phyloP scores from a whole-genome alignment of 1,140 invertebrate species.

The Panagrolaimus sp. region DNA sequence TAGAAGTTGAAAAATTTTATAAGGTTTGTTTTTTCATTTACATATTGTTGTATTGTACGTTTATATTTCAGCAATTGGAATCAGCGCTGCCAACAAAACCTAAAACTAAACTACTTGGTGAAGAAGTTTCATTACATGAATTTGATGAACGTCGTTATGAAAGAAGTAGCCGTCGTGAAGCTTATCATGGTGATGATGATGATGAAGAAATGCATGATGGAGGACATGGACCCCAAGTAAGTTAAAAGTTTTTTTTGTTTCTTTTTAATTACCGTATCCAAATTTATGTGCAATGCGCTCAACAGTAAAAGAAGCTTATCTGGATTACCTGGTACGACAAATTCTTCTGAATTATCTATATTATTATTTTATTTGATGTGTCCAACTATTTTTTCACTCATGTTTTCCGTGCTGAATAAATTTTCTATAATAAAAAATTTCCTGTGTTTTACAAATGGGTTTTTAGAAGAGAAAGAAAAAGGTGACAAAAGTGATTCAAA shows the following conservation, averaged over 20 bases:
- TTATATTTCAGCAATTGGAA: conserved; percentile 35
- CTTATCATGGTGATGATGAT: conserved; percentile 38
- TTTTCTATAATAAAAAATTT: too few species aligned
- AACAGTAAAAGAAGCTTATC: too few species aligned
- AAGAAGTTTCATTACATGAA: conserved; percentile 39
- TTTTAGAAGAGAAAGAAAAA: too few species aligned
- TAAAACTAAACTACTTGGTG: conserved; percentile 25
- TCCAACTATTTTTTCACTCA: too few species aligned
- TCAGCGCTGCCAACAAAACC: conserved; percentile 32
- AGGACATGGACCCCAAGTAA: conserved; percentile 28
- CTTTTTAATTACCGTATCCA: too few species aligned
- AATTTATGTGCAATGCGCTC: conserved; percentile 36
- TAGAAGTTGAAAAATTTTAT: conserved; percentile 65
- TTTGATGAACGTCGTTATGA: conserved; percentile 37
- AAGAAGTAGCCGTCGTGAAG: conserved; percentile 29
- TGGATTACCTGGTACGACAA: too few species aligned
- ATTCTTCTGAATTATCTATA: too few species aligned
- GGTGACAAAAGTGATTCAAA: too few species aligned
- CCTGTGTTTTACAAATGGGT: too few species aligned
- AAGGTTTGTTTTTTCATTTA: conserved; percentile 58
- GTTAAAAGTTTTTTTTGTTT: too few species aligned
- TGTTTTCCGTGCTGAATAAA: too few species aligned
- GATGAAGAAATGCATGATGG: conserved; percentile 12
- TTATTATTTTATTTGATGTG: too few species aligned
- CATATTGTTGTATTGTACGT: background rate